Percentiles rank a stretch among this genome's conserved stretches.
These are phyloP conservation scores for Pogona vitticeps DNA, from an alignment of 2,113 vertebrate genomes.

Conservation along the genomic window DNA sequence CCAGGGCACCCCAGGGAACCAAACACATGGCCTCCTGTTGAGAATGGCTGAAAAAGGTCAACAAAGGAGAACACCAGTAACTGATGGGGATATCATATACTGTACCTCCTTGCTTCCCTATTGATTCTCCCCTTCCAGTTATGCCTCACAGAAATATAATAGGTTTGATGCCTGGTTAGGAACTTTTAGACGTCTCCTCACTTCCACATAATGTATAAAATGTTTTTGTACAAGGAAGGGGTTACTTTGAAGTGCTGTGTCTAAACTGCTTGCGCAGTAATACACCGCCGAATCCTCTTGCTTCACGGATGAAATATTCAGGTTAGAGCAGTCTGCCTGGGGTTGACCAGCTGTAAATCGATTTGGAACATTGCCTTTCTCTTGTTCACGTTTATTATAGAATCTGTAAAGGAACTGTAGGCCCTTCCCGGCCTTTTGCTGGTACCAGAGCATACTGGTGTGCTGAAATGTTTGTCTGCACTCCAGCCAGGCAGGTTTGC, in stretches of 20 bases:
- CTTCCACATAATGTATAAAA: background rate
- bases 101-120: background rate
- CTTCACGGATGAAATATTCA: background rate
- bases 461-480: constrained; percentile 16
- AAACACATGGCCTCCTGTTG: no score
- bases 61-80: background rate
- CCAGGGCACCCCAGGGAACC: no score
- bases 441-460: background rate
- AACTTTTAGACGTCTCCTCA: background rate
- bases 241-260: constrained; percentile 4
- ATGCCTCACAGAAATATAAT: background rate
- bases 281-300: background rate
- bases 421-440: background rate
- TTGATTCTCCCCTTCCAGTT: background rate
- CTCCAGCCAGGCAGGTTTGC: background rate
- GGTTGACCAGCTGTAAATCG: background rate
- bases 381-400: no score
- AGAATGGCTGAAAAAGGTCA: background rate
- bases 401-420: constrained; percentile 22
- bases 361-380: background rate
- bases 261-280: constrained; percentile 29
- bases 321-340: background rate
- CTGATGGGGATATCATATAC: background rate
- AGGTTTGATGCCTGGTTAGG: background rate
- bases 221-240: constrained; percentile 14